A percentile compares a stretch with the other conserved stretches of the same genome.
These are phyloP conservation scores for Drosophila histrio DNA, from an alignment of 2,888 invertebrate genomes.

Conservation along the genomic window DNA sequence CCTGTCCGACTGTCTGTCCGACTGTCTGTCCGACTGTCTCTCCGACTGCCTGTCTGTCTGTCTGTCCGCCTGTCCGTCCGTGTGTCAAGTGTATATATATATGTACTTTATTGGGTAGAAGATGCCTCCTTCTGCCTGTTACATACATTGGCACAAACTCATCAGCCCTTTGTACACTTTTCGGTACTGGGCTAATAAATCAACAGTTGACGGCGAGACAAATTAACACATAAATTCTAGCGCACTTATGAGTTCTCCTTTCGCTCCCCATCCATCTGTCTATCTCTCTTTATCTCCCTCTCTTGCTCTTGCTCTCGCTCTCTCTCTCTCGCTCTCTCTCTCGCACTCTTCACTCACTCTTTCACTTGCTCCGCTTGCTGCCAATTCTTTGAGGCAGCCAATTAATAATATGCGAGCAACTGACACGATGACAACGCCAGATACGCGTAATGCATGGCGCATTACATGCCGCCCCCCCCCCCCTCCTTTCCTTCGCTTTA, in stretches of 20 bases:
- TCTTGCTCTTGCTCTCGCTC: neutral
- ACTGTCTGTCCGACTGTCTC: no score
- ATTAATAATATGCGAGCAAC: conserved; percentile 79
- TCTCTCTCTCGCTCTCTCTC: neutral
- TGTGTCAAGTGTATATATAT: no score
- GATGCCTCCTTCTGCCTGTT: no score
- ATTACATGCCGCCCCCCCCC: conserved; percentile 57
- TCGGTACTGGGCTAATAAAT: no score
- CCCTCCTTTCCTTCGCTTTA: neutral
- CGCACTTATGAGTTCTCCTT: conserved; percentile 32
- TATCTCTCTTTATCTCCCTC: neutral
- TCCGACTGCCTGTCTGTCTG: no score
- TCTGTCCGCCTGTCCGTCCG: no score
- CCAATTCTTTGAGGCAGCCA: conserved; percentile 55
- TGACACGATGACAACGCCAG: conserved; percentile 78
- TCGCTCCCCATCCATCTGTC: neutral
- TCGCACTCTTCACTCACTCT: neutral
- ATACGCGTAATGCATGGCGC: conserved; percentile 77
- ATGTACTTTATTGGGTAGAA: no score
- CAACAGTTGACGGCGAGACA: conserved; percentile 72
- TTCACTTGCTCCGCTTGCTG: neutral
- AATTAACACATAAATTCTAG: conserved; percentile 80
- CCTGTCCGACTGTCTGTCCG: no score
- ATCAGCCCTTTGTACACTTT: no score
- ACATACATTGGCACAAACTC: no score